A percentile compares a stretch with the other conserved stretches of the same genome.
These are phyloP conservation scores for Pseudomyrmex pallidus DNA, from an alignment of 1,140 invertebrate species.

Conservation along the genomic window DNA sequence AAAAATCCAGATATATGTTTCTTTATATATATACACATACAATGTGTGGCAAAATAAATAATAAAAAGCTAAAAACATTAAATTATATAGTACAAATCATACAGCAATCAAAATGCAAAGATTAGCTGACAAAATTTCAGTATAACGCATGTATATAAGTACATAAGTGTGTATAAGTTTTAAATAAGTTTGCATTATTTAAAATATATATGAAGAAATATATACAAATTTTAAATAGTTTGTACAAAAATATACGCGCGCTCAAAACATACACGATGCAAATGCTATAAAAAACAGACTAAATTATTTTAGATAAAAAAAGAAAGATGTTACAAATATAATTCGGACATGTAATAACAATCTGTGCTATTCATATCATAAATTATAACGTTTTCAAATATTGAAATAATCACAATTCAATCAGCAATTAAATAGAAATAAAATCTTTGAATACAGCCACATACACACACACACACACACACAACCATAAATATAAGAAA, in stretches of 20 bases:
- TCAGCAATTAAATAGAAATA: background rate
- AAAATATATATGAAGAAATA: too few relatives aligned
- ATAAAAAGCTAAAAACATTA: background rate
- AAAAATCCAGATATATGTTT: background rate
- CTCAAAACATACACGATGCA: too few relatives aligned
- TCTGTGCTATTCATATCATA: too few relatives aligned
- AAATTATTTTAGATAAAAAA: slow-evolving; percentile 35
- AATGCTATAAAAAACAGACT: background rate
- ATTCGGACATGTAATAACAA: background rate
- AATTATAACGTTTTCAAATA: background rate
- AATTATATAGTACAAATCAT: background rate
- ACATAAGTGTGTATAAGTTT: too few relatives aligned
- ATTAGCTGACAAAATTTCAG: too few relatives aligned
- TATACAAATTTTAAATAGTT: too few relatives aligned
- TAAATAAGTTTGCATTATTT: too few relatives aligned
- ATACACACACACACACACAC: background rate
- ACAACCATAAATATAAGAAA: slow-evolving; percentile 21
- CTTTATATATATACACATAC: background rate
- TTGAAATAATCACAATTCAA: background rate
- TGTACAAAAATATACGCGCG: too few relatives aligned
- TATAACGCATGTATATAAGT: too few relatives aligned
- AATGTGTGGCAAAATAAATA: background rate
- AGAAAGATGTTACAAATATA: background rate
- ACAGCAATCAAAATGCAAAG: slow-evolving; percentile 15
- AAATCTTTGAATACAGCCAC: background rate